Conservation (phyloP, 2,797 vertebrate species). For the Falco peregrinus region DNA sequence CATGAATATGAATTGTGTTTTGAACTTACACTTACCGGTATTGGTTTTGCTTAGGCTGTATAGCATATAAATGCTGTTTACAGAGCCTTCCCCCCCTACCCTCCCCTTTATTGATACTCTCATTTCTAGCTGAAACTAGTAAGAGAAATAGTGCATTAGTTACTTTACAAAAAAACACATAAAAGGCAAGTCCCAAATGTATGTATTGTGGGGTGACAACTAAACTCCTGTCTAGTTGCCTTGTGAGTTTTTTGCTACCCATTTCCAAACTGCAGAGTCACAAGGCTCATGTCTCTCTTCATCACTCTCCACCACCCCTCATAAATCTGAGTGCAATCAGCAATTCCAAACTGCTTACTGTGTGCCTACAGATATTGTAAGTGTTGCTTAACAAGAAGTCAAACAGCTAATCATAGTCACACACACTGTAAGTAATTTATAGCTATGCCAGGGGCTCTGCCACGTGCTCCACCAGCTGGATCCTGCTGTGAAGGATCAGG, state of each 20-base stretch:
- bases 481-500: not conserved
- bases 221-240: not conserved
- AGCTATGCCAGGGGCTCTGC: not conserved
- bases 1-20: not conserved
- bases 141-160: not conserved
- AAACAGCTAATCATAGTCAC: slow-evolving; percentile 30
- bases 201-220: not conserved
- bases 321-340: slow-evolving; percentile 9
- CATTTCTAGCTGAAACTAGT: not conserved
- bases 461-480: not conserved
- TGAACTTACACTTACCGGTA: not conserved
- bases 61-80: not conserved
- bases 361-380: slow-evolving; percentile 22
- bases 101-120: not conserved
- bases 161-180: not conserved
- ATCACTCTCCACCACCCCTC: not conserved
- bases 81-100: not conserved
- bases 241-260: not conserved
- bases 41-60: not conserved
- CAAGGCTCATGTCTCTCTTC: not conserved
- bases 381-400: slow-evolving; percentile 49
- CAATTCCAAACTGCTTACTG: slow-evolving; percentile 1
- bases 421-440: not conserved
- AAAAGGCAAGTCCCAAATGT: not conserved
- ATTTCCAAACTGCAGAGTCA: slow-evolving; percentile 23